Conservation (phyloP, 2,113 vertebrate species). For the Tretioscincus oriximinensis region DNA sequence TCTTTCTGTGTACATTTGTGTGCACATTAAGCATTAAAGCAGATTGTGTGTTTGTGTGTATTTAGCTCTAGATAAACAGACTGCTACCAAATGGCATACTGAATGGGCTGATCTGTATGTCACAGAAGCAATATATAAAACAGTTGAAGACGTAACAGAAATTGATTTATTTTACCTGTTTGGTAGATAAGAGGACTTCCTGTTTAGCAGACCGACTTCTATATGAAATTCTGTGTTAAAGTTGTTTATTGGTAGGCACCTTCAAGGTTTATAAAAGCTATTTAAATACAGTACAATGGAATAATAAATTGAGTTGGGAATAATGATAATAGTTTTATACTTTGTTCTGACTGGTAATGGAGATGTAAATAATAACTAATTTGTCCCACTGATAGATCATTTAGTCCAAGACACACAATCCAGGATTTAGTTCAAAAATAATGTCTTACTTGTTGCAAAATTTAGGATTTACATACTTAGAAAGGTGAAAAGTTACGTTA, state of each 20-base stretch:
- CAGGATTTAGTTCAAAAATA: neutral
- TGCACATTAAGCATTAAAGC: conserved; percentile 25
- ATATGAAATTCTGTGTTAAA: neutral
- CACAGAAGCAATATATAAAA: conserved; percentile 31
- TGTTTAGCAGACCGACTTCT: neutral
- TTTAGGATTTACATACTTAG: neutral
- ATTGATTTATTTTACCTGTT: neutral
- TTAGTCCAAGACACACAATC: neutral
- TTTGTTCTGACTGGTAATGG: neutral
- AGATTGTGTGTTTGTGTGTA: conserved; percentile 45
- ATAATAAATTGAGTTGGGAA: no score
- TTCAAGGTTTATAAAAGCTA: neutral
- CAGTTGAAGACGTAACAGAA: conserved; percentile 34
- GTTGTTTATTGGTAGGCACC: no score
- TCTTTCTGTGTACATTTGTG: conserved; percentile 1
- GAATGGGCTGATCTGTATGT: neutral
- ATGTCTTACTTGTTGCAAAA: neutral
- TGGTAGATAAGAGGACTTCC: neutral
- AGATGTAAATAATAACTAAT: neutral
- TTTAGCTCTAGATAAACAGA: conserved; percentile 54
- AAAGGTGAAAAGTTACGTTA: neutral
- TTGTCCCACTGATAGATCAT: neutral
- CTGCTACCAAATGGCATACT: conserved; percentile 22
- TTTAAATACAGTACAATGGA: no score
- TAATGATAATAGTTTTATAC: neutral